Evolutionary conservation across 2,113 vertebrate genomes (phyloP), one percentile per base, ranked within the genome.

Genomic region (Pomatorhinus ruficollis): DNA sequence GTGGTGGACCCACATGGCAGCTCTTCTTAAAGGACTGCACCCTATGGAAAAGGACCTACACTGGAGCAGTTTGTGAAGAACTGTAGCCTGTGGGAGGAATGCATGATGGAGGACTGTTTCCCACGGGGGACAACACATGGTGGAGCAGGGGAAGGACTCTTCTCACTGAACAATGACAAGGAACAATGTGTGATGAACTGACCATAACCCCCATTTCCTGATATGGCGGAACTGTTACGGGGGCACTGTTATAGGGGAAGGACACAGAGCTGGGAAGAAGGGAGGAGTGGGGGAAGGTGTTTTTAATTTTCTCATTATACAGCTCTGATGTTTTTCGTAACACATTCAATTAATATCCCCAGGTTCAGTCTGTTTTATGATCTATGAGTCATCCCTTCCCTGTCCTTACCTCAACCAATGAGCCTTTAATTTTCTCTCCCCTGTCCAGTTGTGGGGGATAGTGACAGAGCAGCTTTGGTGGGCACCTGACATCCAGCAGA

Each of bases 361-460:
- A 47, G 35, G 10, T 69, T 39, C 8, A 18, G 21, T 39, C 7
- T 33, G 4, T 35, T 88, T 47, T 47, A 16, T 60, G 30, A 53
- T 39, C 14, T 30, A 1, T 60, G 40, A 60, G 18, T 76, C 25
- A 54, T 68, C 30, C 11, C 9, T 45, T 75, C 17, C 28, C 6
- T 1, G 4, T 35, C 39, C 14, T 45, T 47, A 47, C 12, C 24
- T 68, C n/a, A 61, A 11, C 14, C 0, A 2, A 45, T 0, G 0
- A 68, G 20, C 16, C 15, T 68, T 74, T 24, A n/a, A 28, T 70
- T 78, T 68, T 60, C 14, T 60, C 21, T 83, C 20, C 7, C 24
- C 11, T 60, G 5, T 47, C 12, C 47, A 44, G 10, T 16, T 74
- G 37, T 15, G 8, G 22, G 33, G 22, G 18, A 12, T 17, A 72